Evolutionary conservation across 2,113 vertebrate species (phyloP), one percentile per base, ranked within the genome.

Genomic region (Oxyura jamaicensis): DNA sequence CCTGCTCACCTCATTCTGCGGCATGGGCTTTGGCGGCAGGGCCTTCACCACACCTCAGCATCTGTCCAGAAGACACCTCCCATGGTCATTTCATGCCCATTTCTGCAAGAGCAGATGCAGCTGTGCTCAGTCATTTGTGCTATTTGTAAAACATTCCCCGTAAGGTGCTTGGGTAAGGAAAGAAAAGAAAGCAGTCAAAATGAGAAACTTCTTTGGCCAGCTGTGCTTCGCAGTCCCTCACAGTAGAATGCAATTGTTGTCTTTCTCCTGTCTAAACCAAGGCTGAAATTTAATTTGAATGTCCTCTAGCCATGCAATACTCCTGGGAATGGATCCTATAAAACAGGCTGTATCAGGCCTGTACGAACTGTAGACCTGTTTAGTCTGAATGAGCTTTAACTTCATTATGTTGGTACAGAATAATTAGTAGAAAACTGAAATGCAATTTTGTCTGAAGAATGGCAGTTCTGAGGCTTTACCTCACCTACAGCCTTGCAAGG

Each of bases 381-480:
- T 79, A 69, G 44, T 83, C 75, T 96, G 87, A 90, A 94, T 87
- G 77, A 93, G 63, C 71, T 96, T 91, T 92, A 90, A 96, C 82
- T 90, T 96, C 0, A 6, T 95, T 96, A 93, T 72, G 68, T 88
- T 86, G 91, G 56, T 83, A 85, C 67, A 77, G 80, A 91, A 87
- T 94, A 96, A 97, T 97, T 96, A 96, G 71, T 59, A 94, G 85
- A 93, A 96, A 96, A 93, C 36, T 1, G 0, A 95, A 95, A 94
- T 89, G 81, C 85, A 91, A 7, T 97, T 97, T 96, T 93, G 60
- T 90, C 71, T 72, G 18, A 88, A 93, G 77, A 88, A 93, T 91
- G 84, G 80, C 41, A 73, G 16, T 93, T 97, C 91, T 95, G 79
- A 75, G 66, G 80, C 83, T 97, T 94, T 95, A 78, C 84, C 71